These are phyloP conservation scores for Hipposideros armiger DNA, from an alignment of 2,113 vertebrate species.

Conservation along the genomic window DNA sequence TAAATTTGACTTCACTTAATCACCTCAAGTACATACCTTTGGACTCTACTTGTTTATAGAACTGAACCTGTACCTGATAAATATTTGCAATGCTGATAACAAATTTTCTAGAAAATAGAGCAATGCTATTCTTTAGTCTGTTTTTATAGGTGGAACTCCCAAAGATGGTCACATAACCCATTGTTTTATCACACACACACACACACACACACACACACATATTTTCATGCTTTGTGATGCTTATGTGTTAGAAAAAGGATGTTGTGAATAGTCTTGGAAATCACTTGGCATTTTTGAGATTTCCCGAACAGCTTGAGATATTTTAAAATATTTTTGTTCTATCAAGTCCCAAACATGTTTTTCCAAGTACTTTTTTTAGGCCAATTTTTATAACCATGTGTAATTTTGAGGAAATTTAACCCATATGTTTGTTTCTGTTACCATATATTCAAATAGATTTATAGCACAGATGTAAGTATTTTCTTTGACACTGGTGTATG, in stretches of 20 bases:
- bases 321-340: constrained; percentile 72
- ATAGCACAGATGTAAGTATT: constrained; percentile 67
- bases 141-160: neutral
- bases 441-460: constrained; percentile 70
- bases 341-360: constrained; percentile 75
- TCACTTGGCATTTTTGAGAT: constrained; percentile 60
- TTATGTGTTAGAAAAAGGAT: constrained; percentile 1
- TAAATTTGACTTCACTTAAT: neutral
- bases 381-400: constrained; percentile 79
- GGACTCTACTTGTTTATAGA: neutral
- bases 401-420: constrained; percentile 81
- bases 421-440: constrained; percentile 79
- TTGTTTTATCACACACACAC: neutral
- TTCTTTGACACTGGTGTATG: constrained; percentile 41
- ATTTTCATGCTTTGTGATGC: neutral
- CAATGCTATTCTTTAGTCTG: neutral
- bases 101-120: neutral
- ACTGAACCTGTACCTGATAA: neutral
- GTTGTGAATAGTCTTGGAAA: constrained; percentile 31
- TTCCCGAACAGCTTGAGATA: constrained; percentile 78
- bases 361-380: constrained; percentile 72
- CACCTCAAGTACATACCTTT: neutral
- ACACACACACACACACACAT: neutral
- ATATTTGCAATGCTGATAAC: neutral
- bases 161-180: neutral